Percentiles rank a stretch among this genome's conserved stretches.
phyloP scores from a whole-genome alignment of 2,797 vertebrate genomes.

The Sebastolobus altivelis region DNA sequence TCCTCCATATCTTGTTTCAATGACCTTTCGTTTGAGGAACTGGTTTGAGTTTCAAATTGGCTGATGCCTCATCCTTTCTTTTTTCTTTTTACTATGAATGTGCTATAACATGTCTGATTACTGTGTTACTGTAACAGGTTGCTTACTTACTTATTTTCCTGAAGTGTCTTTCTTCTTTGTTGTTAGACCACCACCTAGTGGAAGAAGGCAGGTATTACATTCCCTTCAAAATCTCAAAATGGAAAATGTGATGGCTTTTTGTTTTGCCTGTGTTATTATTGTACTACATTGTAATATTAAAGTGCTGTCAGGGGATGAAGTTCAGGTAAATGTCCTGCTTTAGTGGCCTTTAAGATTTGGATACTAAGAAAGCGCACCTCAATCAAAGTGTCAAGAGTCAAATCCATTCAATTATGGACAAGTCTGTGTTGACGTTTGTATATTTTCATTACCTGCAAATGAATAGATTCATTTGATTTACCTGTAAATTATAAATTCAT shows the following conservation, averaged over 20 bases:
- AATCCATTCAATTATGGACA: background rate
- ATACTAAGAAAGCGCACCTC: background rate
- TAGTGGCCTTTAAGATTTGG: background rate
- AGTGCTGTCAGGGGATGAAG: background rate
- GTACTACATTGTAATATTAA: background rate
- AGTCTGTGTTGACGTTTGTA: background rate
- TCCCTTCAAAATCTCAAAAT: background rate
- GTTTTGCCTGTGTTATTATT: constrained; percentile 1
- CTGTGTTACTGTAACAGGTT: background rate
- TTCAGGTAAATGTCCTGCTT: background rate
- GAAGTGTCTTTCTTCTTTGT: background rate
- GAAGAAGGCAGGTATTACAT: constrained; percentile 31
- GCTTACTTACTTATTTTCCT: background rate
- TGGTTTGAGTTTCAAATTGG: background rate
- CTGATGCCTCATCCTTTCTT: background rate
- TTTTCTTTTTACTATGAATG: background rate
- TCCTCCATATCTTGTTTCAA: background rate
- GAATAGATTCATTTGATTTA: background rate
- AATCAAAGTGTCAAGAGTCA: background rate
- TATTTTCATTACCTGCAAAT: background rate
- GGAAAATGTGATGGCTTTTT: background rate
- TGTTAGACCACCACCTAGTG: constrained; percentile 71
- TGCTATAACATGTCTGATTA: background rate
- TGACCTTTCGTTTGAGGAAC: background rate
- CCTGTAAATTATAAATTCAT: background rate